phyloP scores from a whole-genome alignment of 2,888 invertebrate species.

The Dicranocentrus wangi region DNA sequence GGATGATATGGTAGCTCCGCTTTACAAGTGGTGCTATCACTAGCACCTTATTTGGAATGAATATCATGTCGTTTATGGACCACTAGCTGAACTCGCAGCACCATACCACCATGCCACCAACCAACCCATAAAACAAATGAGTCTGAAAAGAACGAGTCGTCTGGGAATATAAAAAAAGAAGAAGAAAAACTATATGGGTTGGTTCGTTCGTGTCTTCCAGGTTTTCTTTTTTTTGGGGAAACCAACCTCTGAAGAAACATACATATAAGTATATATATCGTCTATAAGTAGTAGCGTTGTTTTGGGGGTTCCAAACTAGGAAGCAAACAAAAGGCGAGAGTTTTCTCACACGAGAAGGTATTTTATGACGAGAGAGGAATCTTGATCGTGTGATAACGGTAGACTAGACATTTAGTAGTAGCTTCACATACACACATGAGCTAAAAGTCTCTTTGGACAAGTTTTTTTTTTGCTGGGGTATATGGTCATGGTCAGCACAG shows the following conservation, averaged over 20 bases:
- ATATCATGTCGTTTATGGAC: constrained; percentile 49
- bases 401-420: constrained; percentile 40
- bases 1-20: background rate
- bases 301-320: too few species aligned
- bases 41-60: constrained; percentile 57
- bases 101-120: constrained; percentile 5
- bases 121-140: constrained; percentile 60
- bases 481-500: too few species aligned
- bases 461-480: too few species aligned
- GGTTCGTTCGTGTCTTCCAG: too few species aligned
- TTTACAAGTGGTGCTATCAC: background rate
- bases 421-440: constrained; percentile 7
- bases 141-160: constrained; percentile 63
- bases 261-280: too few species aligned
- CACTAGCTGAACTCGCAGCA: constrained; percentile 44
- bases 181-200: background rate
- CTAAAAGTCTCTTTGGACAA: constrained; percentile 24
- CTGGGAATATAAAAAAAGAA: constrained; percentile 54
- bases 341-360: too few species aligned
- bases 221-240: too few species aligned
- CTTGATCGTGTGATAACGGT: constrained; percentile 53
- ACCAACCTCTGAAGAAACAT: too few species aligned
- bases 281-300: too few species aligned
- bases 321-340: too few species aligned
- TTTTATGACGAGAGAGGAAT: constrained; percentile 19